Evolutionary conservation across 2,888 invertebrate genomes (phyloP), one percentile per base, ranked within the genome.

Genomic region (Chesias legatella): DNA sequence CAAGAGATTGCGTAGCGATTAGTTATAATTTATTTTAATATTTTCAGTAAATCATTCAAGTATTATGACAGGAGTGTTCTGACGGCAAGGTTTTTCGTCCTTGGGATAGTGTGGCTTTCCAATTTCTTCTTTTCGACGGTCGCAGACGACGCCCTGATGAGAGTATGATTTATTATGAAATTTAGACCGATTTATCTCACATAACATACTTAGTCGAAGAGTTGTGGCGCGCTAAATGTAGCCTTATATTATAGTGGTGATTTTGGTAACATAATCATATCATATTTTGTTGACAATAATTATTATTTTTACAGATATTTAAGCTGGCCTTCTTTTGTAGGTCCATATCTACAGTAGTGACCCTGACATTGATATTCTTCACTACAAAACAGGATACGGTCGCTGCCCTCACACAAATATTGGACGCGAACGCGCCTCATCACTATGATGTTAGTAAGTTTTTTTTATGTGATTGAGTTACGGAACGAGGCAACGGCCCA

Each of bases 61-160:
- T 17, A 36, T 17, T 10, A 47, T 0, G 67, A 75, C 27, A 69
- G 65, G 51, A 60, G 56, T 20, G 58, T 58, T 1, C 22, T 73
- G 24, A 74, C 78, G 1, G 60, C 68, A 11, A 70, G 64, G 32
- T 55, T 75, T 23, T 80, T 82, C 51, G 43, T 67, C 1, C 51
- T 71, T 2, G 75, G 66, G 1, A 32, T 81, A 1, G 68, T 79
- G n/a, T 82, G 82, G 83, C 60, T 79, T 29, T 48, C 60, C 10
- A 75, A 73, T 47, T 82, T 82, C 48, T 66, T 79, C 43, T 53
- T 73, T n/a, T 59, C 77, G 1, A 67, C 79, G 0, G 58, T 73
- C 10, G 61, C 71, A 5, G 68, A 70, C 37, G 64, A 66, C 33
- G 63, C 63, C 4, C 53, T 78, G 36, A 27, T 77, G 23, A 79